phyloP scores from a whole-genome alignment of 2,113 vertebrate genomes.

The Pardalotus punctatus region DNA sequence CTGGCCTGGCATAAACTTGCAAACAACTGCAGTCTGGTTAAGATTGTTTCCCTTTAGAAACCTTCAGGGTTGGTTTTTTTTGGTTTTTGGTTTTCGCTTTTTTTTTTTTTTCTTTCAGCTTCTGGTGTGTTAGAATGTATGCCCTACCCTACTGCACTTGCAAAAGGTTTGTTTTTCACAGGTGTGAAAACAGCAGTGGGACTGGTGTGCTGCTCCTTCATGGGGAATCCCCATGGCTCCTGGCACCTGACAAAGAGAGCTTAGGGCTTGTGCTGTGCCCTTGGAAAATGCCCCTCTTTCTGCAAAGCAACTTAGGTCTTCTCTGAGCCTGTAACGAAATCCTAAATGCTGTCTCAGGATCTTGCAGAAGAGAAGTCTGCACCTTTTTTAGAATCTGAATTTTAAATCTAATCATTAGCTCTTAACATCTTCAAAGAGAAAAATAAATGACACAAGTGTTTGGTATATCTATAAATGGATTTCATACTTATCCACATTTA shows the following conservation, averaged over 20 bases:
- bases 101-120: not conserved
- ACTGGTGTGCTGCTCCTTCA: not conserved
- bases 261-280: accelerated
- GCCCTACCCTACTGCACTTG: not conserved
- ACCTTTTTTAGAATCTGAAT: not conserved
- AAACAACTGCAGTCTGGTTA: not conserved
- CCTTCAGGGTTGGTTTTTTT: not conserved
- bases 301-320: not conserved
- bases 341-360: not conserved
- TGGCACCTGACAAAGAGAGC: not conserved
- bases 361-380: not conserved
- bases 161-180: not conserved
- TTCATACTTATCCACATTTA: not conserved
- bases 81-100: not conserved
- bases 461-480: not conserved
- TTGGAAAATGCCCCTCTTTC: not conserved
- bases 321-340: not conserved
- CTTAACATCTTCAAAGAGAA: not conserved
- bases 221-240: accelerated
- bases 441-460: not conserved
- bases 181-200: not conserved
- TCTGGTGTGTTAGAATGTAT: not conserved
- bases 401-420: not conserved
- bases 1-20: not conserved
- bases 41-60: not conserved